phyloP scores from a whole-genome alignment of 2,888 invertebrate species.

The Mactromeris polynyma region DNA sequence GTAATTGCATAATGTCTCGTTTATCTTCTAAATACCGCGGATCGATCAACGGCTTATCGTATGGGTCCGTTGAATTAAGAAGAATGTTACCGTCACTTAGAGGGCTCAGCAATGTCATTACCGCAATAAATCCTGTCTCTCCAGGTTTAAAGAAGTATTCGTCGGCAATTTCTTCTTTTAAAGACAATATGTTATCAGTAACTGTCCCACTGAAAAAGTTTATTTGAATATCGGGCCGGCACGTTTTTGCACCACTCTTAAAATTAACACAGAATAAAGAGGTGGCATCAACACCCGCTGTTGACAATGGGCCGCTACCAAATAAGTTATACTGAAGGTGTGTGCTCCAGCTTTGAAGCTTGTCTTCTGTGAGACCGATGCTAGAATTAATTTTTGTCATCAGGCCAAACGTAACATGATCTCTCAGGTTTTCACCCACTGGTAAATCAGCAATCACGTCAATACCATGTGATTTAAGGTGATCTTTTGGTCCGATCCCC shows the following conservation, averaged over 20 bases:
- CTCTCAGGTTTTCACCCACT: constrained; percentile 72
- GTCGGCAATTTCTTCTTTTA: constrained; percentile 50
- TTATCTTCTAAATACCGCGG: constrained; percentile 93
- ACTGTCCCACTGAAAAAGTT: constrained; percentile 41
- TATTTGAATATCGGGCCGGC: constrained; percentile 60
- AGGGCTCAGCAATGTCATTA: constrained; percentile 87
- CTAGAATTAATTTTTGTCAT: constrained; percentile 41
- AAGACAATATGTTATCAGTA: constrained; percentile 38
- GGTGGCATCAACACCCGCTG: constrained; percentile 52
- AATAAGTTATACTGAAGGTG: constrained; percentile 53
- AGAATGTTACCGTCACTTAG: constrained; percentile 93
- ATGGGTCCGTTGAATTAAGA: constrained; percentile 92
- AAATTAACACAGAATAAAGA: constrained; percentile 55
- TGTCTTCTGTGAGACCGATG: constrained; percentile 42
- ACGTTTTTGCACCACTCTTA: constrained; percentile 43
- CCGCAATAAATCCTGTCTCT: constrained; percentile 30
- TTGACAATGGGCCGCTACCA: constrained; percentile 44
- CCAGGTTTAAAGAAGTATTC: constrained; percentile 80
- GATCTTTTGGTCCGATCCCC: constrained; percentile 85
- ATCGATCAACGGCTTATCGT: constrained; percentile 93
- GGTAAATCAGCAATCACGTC: constrained; percentile 82
- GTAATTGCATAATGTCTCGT: constrained; percentile 89
- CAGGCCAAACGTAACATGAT: constrained; percentile 46
- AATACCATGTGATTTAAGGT: constrained; percentile 83
- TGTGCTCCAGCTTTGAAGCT: constrained; percentile 39